Evolutionary conservation across 2,113 vertebrate species (phyloP), one percentile per base, ranked within the genome.

Genomic region (Anser brachyrhynchus): DNA sequence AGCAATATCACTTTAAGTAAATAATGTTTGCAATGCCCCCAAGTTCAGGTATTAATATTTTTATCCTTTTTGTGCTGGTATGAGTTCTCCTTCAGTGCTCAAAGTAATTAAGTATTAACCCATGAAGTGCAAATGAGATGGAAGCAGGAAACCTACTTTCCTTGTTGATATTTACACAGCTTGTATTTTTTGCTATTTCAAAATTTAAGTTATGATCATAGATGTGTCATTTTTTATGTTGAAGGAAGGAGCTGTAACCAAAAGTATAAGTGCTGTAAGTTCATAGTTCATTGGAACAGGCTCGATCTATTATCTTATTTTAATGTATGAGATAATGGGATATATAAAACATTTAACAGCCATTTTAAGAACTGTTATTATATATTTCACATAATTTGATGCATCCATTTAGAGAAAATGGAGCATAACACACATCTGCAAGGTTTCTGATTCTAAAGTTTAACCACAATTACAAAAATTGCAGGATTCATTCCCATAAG

Each of bases 131-230:
- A 43, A 92, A 75, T 2, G n/a, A 46, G 35, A 37, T 51, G 28
- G 77, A 77, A 65, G 46, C 1, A 77, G n/a, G 58, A 75, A 84
- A 43, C 26, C 17, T 58, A 4, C 72, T 91, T 55, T 69, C 37
- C 31, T 13, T 84, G 62, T 46, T 73, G 37, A 4, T 13, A 33
- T 61, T 84, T 67, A 35, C 21, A 61, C 5, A 25, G 11, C 46
- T 67, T 72, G 12, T 74, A 33, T 87, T 96, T 97, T 80, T 80
- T 85, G 57, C 43, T 75, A 5, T 41, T 90, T 93, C 14, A 41
- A 84, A 82, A 70, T 70, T 64, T 82, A 94, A 95, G 83, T 67
- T 71, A 49, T 33, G 39, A 7, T 21, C 54, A 43, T 39, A 51
- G 54, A 51, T 49, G 67, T 49, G 67, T 49, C 49, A 35, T 46